These are phyloP conservation scores for Metopolophium dirhodum DNA, from an alignment of 1,140 invertebrate genomes.

Conservation along the genomic window DNA sequence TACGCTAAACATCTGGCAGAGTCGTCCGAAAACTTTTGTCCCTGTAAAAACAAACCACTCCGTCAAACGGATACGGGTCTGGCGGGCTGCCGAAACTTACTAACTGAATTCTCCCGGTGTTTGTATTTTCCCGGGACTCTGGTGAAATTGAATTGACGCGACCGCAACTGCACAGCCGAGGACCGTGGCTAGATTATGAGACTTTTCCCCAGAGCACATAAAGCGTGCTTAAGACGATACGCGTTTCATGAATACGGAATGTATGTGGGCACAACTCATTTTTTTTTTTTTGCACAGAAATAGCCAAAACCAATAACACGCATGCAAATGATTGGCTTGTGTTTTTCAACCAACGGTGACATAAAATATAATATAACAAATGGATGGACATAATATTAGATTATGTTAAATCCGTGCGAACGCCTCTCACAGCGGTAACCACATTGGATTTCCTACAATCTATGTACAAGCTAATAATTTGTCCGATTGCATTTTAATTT, in stretches of 20 bases:
- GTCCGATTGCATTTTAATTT: background rate
- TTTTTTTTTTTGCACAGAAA: background rate
- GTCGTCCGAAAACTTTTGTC: background rate
- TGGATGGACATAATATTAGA: background rate
- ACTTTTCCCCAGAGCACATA: background rate
- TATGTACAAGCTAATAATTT: background rate
- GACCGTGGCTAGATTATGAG: background rate
- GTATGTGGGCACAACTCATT: background rate
- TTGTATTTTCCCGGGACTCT: background rate
- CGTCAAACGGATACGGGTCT: slow-evolving; percentile 23
- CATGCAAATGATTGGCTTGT: background rate
- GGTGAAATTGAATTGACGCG: background rate
- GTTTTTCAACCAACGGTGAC: background rate
- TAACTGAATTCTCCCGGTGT: background rate
- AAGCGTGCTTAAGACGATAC: slow-evolving; percentile 1
- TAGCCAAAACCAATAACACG: background rate
- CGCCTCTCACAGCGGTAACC: background rate
- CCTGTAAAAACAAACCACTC: slow-evolving; percentile 5
- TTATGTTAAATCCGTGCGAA: background rate
- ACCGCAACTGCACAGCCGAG: background rate
- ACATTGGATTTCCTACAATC: background rate
- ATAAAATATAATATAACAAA: background rate
- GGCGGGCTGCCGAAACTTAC: slow-evolving; percentile 16
- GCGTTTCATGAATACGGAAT: background rate
- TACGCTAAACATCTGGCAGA: slow-evolving; percentile 25